Base-by-base conservation (phyloP, 2,888 invertebrate genomes). In the Lysandra coridon region DNA sequence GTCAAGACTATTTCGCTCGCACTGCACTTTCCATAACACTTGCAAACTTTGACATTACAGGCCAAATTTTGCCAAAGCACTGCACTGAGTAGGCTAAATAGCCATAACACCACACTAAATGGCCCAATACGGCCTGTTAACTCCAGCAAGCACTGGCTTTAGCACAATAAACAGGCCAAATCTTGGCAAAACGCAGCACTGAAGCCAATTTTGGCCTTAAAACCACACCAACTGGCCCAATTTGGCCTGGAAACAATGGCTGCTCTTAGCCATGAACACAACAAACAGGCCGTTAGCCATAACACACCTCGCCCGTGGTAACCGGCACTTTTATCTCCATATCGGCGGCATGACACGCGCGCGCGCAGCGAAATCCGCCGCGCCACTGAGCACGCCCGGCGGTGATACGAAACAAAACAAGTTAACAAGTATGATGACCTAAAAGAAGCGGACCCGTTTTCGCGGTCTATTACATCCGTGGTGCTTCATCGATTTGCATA, bases 341-440 rank as follows among this genome's bases (percentile, higher is more conserved):
- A 33, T 49, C 30, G 78, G 80, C 81, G 81, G 86, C 87, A 88
- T 86, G 87, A 91, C 89, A 90, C 93, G 93, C 91, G 92, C 87
- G 86, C 88, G 88, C 93, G 89, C 89, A 87, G 82, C 86, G 87
- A 87, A 90, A 89, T 88, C 88, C 91, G 88, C 91, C 87, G 87
- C 86, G 91, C 89, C 91, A 92, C 92, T 93, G 91, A 44, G 44
- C 44, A 44, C 10, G 10, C 44, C 44, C 44, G 44, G 44, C 64
- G 23, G 64, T 37, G 69, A 37, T 69, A 69, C 69, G 33, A 37
- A 69, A 37, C 33, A 33, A 69, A 69, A 69, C 69, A 69, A 74
- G 10, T 23, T 74, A 40, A 40, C 1, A 7, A 40, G 49, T 49
- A 40, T 49, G 44, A 49, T 75, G 75, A 75, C 75, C 75, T 49